These are phyloP conservation scores for Ictalurus punctatus DNA, from an alignment of 2,113 vertebrate genomes.

Conservation along the genomic window DNA sequence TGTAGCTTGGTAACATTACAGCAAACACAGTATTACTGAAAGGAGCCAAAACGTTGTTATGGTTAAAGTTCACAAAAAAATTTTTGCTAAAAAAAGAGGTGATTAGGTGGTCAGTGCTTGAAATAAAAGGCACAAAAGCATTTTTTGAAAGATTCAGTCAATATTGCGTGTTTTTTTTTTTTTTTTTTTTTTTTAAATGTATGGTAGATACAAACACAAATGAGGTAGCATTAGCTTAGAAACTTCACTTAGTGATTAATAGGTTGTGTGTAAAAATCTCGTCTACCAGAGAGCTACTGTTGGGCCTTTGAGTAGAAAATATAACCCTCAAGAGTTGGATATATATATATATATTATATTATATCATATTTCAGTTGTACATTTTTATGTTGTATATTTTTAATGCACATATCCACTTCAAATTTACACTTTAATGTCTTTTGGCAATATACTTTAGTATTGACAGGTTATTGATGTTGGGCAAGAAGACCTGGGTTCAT, in stretches of 20 bases:
- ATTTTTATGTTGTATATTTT: neutral
- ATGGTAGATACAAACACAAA: neutral
- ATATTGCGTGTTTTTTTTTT: no score
- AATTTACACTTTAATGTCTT: neutral
- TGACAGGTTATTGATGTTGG: neutral
- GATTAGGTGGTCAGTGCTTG: neutral
- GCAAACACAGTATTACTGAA: neutral
- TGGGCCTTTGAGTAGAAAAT: neutral
- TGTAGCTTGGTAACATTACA: neutral
- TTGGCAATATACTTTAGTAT: neutral
- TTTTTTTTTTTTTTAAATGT: neutral
- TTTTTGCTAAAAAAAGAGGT: neutral
- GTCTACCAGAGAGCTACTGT: neutral
- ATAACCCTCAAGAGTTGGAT: neutral
- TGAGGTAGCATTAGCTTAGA: neutral
- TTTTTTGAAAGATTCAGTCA: neutral
- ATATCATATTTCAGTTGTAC: neutral
- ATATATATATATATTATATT: no score
- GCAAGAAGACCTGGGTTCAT: neutral
- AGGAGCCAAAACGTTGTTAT: neutral
- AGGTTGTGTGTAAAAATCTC: neutral
- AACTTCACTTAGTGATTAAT: neutral
- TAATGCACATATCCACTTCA: neutral
- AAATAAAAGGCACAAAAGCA: neutral
- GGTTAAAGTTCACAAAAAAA: neutral